phyloP scores from a whole-genome alignment of 92 coral and sea anemone species.

The Siderastrea siderea region DNA sequence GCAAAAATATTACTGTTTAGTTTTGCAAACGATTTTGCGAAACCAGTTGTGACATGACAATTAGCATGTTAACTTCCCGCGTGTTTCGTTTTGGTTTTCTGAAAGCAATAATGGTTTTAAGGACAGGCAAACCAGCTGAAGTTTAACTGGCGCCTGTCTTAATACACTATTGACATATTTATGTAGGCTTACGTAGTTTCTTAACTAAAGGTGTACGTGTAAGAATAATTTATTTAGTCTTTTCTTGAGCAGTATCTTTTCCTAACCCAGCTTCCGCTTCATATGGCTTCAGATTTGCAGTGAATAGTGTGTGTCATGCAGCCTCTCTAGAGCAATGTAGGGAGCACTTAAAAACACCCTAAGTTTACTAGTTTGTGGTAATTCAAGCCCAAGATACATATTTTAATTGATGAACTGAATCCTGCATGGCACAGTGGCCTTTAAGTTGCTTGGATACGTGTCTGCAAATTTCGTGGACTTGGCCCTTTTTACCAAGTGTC shows the following conservation, averaged over 20 bases:
- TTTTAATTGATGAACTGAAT: not conserved
- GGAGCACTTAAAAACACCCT: too few species aligned
- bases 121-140: not conserved
- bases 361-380: too few species aligned
- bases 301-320: too few species aligned
- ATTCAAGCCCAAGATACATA: too few species aligned
- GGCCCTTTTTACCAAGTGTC: too few species aligned
- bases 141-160: not conserved
- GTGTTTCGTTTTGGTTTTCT: not conserved
- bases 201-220: not conserved
- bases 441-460: slow-evolving; percentile 4
- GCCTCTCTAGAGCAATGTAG: too few species aligned
- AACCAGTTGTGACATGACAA: not conserved
- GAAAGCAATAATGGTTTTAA: not conserved
- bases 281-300: too few species aligned
- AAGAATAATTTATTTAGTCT: not conserved
- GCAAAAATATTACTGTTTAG: not conserved
- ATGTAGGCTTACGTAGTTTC: slow-evolving; percentile 7
- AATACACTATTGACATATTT: not conserved
- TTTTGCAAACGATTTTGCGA: not conserved
- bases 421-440: not conserved
- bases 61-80: not conserved
- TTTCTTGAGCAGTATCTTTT: not conserved
- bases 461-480: too few species aligned
- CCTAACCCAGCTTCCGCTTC: not conserved